A percentile compares a stretch with the other conserved stretches of the same genome.
Evolutionary conservation across 2,888 invertebrate species (phyloP).

Genomic region (Pecten maximus): DNA sequence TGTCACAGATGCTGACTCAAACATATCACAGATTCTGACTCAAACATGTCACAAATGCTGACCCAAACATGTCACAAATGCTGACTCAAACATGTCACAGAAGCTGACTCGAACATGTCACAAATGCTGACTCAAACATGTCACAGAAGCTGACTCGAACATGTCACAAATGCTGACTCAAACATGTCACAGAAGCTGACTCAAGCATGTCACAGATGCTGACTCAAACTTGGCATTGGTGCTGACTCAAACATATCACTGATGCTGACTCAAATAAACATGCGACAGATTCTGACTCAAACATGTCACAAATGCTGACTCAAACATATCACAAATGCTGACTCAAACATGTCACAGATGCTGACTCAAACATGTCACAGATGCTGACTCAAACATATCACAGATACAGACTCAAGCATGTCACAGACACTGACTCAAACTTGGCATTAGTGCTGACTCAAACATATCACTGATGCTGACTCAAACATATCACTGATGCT

Average conservation of each 20-base stretch:
- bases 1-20: not conserved
- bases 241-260: not conserved
- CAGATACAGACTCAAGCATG: too few species aligned
- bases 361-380: too few species aligned
- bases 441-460: too few species aligned
- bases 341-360: too few species aligned
- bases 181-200: not conserved
- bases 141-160: not conserved
- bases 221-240: not conserved
- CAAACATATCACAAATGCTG: too few species aligned
- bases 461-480: not conserved
- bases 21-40: not conserved
- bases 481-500: not conserved
- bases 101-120: not conserved
- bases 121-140: not conserved
- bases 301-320: not conserved
- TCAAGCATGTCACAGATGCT: not conserved
- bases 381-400: too few species aligned
- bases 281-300: not conserved
- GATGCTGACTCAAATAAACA: too few species aligned
- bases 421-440: too few species aligned
- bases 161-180: not conserved
- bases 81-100: not conserved
- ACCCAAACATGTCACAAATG: not conserved
- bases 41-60: not conserved